Percentiles rank a stretch among this genome's conserved stretches.
Conservation (phyloP, 2,888 invertebrate species). For the Parelbella ahira region DNA sequence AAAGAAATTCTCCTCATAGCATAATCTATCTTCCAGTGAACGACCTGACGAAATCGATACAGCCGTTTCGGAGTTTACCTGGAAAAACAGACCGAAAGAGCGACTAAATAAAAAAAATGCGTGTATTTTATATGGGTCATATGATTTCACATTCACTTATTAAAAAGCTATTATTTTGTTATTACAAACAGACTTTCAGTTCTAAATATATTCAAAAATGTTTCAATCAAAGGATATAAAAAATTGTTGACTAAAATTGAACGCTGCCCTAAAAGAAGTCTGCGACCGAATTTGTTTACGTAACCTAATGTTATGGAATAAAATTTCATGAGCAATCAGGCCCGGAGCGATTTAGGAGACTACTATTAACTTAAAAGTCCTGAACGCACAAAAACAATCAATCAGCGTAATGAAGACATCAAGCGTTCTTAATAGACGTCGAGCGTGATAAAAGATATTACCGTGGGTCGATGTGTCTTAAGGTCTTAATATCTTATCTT, state of each 20-base stretch:
- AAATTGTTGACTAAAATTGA: background rate
- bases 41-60: no score
- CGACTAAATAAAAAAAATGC: no score
- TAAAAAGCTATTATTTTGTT: no score
- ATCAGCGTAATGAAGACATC: slow-evolving; percentile 51
- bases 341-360: slow-evolving; percentile 7
- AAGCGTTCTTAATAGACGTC: slow-evolving; percentile 46
- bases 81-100: no score
- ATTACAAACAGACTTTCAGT: no score
- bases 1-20: no score
- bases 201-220: no score
- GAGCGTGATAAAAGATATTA: slow-evolving; percentile 59
- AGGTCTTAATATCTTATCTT: slow-evolving; percentile 65
- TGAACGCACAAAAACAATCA: slow-evolving; percentile 32
- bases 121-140: no score
- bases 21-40: no score
- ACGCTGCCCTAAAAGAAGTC: background rate
- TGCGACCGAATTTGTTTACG: slow-evolving; percentile 1
- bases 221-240: no score
- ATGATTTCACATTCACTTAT: no score
- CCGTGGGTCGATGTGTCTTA: slow-evolving; percentile 55
- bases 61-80: no score
- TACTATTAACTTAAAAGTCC: slow-evolving; percentile 24
- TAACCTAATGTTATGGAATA: slow-evolving; percentile 2
- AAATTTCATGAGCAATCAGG: slow-evolving; percentile 5